These are phyloP conservation scores for Habropoda laboriosa DNA, from an alignment of 1,140 invertebrate species.

Conservation along the genomic window DNA sequence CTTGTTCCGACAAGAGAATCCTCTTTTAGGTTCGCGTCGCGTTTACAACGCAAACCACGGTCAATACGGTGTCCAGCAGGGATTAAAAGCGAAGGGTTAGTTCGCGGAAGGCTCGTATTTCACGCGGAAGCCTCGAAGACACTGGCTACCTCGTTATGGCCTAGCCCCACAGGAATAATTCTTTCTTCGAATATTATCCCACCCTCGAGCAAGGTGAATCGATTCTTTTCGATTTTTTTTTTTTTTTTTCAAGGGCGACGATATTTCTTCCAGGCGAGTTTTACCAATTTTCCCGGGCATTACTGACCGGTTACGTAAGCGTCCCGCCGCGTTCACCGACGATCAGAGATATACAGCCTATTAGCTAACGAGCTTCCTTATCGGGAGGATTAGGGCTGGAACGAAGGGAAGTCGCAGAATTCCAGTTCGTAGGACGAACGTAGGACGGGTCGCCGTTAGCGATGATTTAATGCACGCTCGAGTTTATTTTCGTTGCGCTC, in stretches of 20 bases:
- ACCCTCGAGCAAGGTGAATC: not conserved
- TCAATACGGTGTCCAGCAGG: not conserved
- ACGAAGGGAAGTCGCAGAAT: slow-evolving; percentile 51
- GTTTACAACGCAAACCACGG: slow-evolving; percentile 1
- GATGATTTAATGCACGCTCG: slow-evolving; percentile 40
- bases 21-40: not conserved
- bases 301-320: slow-evolving; percentile 46
- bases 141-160: not conserved
- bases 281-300: slow-evolving; percentile 34
- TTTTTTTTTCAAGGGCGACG: not conserved
- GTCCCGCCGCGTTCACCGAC: slow-evolving; percentile 11
- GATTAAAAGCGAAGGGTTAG: slow-evolving; percentile 31
- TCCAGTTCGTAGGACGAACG: slow-evolving; percentile 48
- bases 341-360: slow-evolving; percentile 49
- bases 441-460: not conserved
- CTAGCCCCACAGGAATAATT: not conserved
- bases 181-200: too few relatives aligned
- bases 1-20: too few relatives aligned
- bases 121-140: not conserved
- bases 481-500: slow-evolving; percentile 13
- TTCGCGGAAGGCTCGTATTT: slow-evolving; percentile 27
- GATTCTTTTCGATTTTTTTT: not conserved
- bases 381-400: slow-evolving; percentile 46
- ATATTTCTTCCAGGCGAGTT: not conserved
- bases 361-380: slow-evolving; percentile 67